Base-by-base conservation (phyloP, 1,140 invertebrate species). In the Sarcophaga bullata region DNA sequence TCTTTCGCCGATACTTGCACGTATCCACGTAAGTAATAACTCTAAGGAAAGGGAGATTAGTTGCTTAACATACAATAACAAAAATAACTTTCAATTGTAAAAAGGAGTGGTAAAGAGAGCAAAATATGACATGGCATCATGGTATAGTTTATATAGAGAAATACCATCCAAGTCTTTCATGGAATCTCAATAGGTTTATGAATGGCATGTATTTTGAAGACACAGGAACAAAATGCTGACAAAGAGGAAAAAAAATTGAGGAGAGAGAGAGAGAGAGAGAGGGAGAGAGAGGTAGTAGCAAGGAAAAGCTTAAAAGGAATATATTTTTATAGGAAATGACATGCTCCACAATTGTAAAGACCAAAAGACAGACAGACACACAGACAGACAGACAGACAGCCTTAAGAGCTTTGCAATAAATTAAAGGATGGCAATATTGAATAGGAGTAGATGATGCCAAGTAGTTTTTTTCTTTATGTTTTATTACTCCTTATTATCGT, bases 1-100 rank as follows among this genome's bases (percentile, higher is more conserved):
- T 52, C 25, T 19, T 17, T 10, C 19, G 19, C 19, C 17, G 7
- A 78, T 52, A 78, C n/a, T 78, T 13, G 37, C 75, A 50, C 19
- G 48, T 50, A 78, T 78, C 48, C 25, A 37, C 75, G 75, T 78
- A 78, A 50, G 75, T 78, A n/a, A 78, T 50, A 78, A 78, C 62
- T 68, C n/a, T 6, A n/a, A 68, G 62, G n/a, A 37, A 8, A 25
- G 62, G 17, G n/a, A 68, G 62, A 68, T 68, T 68, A 68, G 54
- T 58, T 6, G 54, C 54, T n/a, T n/a, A 13, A 58, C 54, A 58
- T 13, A 13, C 25, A 37, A 37, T 37, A 37, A 37, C 25, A 37
- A 37, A 37, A 37, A 37, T 37, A 37, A 37, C 25, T 2, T 37
- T 37, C 25, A 37, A 37, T 37, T 37, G 25, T 1, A 37, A 2